Conservation (phyloP, 2,888 invertebrate species). For the Hypena proboscidalis region DNA sequence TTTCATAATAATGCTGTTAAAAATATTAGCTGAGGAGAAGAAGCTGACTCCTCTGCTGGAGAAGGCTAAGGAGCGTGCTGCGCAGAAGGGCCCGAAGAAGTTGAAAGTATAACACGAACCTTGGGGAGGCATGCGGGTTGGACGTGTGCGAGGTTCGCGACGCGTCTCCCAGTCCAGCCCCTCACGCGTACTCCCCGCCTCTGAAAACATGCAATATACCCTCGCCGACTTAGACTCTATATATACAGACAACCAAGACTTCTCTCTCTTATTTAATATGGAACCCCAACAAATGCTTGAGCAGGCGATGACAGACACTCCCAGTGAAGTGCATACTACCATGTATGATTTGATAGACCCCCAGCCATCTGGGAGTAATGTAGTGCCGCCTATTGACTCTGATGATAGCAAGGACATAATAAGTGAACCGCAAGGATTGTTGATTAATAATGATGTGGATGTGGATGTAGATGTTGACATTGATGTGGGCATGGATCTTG, state of each 20-base stretch:
- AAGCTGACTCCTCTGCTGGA: slow-evolving; percentile 95
- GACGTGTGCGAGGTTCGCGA: slow-evolving; percentile 81
- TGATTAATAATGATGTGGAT: slow-evolving; percentile 33
- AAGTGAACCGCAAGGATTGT: slow-evolving; percentile 26
- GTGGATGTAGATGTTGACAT: slow-evolving; percentile 30
- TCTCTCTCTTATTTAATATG: slow-evolving; percentile 31
- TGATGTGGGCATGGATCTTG: slow-evolving; percentile 32
- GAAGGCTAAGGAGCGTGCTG: slow-evolving; percentile 92
- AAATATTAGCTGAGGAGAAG: slow-evolving; percentile 96
- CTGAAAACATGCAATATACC: slow-evolving; percentile 61
- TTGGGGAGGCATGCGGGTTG: slow-evolving; percentile 43
- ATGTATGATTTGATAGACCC: neutral
- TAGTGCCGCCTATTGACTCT: slow-evolving; percentile 17
- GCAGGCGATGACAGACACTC: slow-evolving; percentile 30
- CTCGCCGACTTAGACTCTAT: slow-evolving; percentile 65
- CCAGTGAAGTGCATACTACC: slow-evolving; percentile 12
- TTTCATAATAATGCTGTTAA: slow-evolving; percentile 96
- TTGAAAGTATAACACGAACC: slow-evolving; percentile 77
- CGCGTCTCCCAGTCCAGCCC: slow-evolving; percentile 94
- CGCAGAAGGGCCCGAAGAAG: slow-evolving; percentile 87
- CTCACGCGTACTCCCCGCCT: slow-evolving; percentile 60
- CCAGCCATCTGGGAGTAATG: slow-evolving; percentile 9
- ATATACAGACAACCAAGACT: slow-evolving; percentile 54
- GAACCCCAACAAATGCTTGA: slow-evolving; percentile 38
- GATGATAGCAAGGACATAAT: slow-evolving; percentile 41